These are phyloP conservation scores for Solea solea DNA, from an alignment of 2,113 vertebrate genomes.

Conservation along the genomic window DNA sequence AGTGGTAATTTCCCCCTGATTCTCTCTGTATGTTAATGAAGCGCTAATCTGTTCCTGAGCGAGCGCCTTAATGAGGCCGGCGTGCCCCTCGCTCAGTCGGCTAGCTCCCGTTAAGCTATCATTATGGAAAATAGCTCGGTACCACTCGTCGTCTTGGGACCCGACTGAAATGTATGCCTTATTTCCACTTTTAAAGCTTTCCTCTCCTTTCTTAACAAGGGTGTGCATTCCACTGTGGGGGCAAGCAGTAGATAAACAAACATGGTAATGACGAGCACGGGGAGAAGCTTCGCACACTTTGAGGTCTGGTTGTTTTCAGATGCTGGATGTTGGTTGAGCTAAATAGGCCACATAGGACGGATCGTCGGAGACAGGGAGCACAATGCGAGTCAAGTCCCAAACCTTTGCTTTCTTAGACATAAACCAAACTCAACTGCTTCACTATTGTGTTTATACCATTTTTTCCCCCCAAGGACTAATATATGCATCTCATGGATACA, in stretches of 20 bases:
- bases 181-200: slow-evolving; percentile 80
- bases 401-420: slow-evolving; percentile 33
- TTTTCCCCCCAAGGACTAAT: slow-evolving; percentile 20
- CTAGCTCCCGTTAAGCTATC: slow-evolving; percentile 73
- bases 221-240: slow-evolving; percentile 72
- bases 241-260: slow-evolving; percentile 77
- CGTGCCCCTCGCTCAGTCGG: slow-evolving; percentile 68
- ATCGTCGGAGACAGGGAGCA: slow-evolving; percentile 45
- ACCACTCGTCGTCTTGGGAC: slow-evolving; percentile 67
- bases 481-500: background rate
- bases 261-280: slow-evolving; percentile 75
- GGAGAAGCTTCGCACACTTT: slow-evolving; percentile 64
- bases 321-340: slow-evolving; percentile 57
- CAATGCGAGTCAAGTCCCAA: slow-evolving; percentile 40
- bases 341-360: slow-evolving; percentile 73
- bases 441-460: slow-evolving; percentile 37
- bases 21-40: slow-evolving; percentile 83
- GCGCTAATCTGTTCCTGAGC: slow-evolving; percentile 80
- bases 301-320: slow-evolving; percentile 67
- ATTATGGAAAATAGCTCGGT: slow-evolving; percentile 79
- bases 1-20: slow-evolving; percentile 75
- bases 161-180: slow-evolving; percentile 72
- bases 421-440: slow-evolving; percentile 33
- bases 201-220: slow-evolving; percentile 74
- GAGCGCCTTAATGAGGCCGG: slow-evolving; percentile 79